Evolutionary conservation across 1,140 invertebrate genomes (phyloP), one percentile per base, ranked within the genome.

Genomic region (Drosophila mojavensis): DNA sequence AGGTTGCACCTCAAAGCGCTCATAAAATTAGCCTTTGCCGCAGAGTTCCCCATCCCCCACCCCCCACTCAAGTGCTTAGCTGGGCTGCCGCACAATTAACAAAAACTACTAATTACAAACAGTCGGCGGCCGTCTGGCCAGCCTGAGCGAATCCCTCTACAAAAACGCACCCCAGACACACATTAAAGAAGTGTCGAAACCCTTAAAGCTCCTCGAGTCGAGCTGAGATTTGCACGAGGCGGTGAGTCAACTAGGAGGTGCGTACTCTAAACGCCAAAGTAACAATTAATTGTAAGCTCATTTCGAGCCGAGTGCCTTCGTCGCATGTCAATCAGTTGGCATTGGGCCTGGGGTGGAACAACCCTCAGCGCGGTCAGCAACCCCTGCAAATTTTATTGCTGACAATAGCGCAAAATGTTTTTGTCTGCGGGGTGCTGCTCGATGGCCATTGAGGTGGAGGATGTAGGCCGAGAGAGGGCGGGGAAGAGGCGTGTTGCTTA

Each of bases 281-380:
- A 72, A 78, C 79, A 82, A 82, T 82, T 82, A 82, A 82, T 82
- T 82, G 80, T 79, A 82, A 82, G 80, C 80, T 82, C 66, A 77
- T 82, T 82, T 69, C 54, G 65, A 64, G 61, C 53, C 50, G 30
- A 53, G 45, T 69, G 72, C 65, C 78, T 71, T 72, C 79, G 70
- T 82, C 79, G 79, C 75, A 70, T 82, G 79, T 82, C 79, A 82
- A 82, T 82, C 79, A 81, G 68, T 39, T 50, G 47, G 28, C 24
- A 30, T 5, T 30, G 13, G 33, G 41, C 20, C 33, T 17, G 48
- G n/a, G 36, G 54, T 10, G 20, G 45, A 70, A 70, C 59, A 63
- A 63, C 67, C 59, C 51, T 51, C n/a, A 17, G n/a, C 59, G 47
- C 36, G 59, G 64, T 66, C 45, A 75, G 79, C 72, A 81, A 84